Conservation (phyloP, 2,113 vertebrate genomes). For the Prionailurus viverrinus region DNA sequence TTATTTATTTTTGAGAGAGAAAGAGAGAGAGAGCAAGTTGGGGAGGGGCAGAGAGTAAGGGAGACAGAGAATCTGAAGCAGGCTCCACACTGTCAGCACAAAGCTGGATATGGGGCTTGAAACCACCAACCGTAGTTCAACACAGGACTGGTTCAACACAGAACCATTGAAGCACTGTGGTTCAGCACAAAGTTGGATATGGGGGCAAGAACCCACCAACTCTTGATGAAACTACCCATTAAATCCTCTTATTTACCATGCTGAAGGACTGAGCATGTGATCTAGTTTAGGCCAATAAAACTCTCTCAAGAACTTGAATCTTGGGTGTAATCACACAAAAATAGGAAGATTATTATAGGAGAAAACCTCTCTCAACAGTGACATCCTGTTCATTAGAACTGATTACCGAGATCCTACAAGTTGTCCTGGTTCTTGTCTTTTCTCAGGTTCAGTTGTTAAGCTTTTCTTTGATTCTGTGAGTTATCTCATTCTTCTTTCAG, state of each 20-base stretch:
- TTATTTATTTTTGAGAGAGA: too few species aligned
- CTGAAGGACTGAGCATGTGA: not conserved
- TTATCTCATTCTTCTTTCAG: conserved; percentile 1
- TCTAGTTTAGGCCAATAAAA: conserved; percentile 23
- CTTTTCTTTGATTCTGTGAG: not conserved
- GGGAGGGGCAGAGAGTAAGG: too few species aligned
- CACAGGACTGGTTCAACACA: too few species aligned
- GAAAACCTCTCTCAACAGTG: not conserved
- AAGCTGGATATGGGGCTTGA: too few species aligned
- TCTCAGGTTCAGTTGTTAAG: conserved; percentile 16
- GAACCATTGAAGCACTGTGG: too few species aligned
- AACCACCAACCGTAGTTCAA: too few species aligned
- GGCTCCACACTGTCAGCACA: too few species aligned
- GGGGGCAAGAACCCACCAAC: too few species aligned
- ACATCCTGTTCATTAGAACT: conserved; percentile 14
- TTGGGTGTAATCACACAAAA: not conserved
- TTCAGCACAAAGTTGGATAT: too few species aligned
- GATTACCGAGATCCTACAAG: conserved; percentile 28
- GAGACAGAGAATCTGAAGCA: too few species aligned
- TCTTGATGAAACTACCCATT: not conserved
- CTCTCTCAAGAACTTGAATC: not conserved
- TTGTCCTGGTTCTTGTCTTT: conserved; percentile 9
- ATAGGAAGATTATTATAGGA: not conserved
- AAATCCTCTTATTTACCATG: not conserved
- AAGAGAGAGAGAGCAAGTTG: too few species aligned